phyloP scores from a whole-genome alignment of 1,140 invertebrate species.

The Drosophila hydei region DNA sequence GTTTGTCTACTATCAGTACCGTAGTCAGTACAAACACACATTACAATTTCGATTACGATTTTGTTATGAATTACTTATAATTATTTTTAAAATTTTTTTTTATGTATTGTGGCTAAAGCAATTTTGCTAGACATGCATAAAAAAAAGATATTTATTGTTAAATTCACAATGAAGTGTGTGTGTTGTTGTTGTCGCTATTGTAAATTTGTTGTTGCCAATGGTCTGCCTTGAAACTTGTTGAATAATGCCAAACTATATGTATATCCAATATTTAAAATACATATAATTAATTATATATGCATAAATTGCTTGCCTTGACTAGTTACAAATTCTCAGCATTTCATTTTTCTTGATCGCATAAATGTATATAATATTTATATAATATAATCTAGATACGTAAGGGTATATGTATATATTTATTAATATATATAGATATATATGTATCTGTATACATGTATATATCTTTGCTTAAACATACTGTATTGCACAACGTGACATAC shows the following conservation, averaged over 20 bases:
- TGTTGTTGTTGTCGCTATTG: conserved; percentile 3
- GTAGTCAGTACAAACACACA: conserved; percentile 45
- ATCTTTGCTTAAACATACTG: conserved; percentile 14
- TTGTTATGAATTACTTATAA: conserved; percentile 14
- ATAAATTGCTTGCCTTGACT: conserved; percentile 51
- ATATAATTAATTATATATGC: conserved; percentile 14
- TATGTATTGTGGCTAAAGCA: conserved; percentile 20
- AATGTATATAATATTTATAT: conserved; percentile 4
- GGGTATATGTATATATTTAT: conserved; percentile 1
- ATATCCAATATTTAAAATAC: conserved; percentile 4
- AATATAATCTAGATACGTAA: conserved; percentile 4
- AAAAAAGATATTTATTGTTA: conserved; percentile 52
- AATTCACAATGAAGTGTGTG: conserved; percentile 35
- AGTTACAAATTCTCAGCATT: conserved; percentile 52
- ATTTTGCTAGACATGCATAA: conserved; percentile 12
- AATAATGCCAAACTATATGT: conserved; percentile 11
- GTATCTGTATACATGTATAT: not conserved
- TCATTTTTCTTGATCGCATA: conserved; percentile 4
- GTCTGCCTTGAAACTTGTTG: conserved; percentile 2
- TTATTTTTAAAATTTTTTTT: not conserved
- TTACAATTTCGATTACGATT: conserved; percentile 19
- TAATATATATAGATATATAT: conserved; percentile 2
- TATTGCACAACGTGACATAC: conserved; percentile 44
- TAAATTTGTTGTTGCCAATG: not conserved
- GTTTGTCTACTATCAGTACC: conserved; percentile 67